Evolutionary conservation across 2,797 vertebrate species (phyloP).

Genomic region (Pseudomugil gertrudae): DNA sequence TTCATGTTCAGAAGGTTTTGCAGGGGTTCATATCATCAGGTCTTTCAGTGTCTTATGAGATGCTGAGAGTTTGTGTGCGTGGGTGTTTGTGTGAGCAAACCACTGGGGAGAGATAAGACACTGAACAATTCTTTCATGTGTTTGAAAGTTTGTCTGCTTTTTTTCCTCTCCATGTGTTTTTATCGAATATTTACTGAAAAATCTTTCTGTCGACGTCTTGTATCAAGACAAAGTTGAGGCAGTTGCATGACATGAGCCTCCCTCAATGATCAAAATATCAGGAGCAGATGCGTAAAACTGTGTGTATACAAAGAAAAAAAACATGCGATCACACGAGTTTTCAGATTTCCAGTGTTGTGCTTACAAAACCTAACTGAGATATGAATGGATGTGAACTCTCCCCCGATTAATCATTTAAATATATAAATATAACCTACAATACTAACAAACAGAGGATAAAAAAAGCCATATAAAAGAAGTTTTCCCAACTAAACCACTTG

Average conservation of each 20-base stretch:
- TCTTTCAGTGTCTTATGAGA: conserved; percentile 50
- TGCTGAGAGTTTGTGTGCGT: conserved; percentile 20
- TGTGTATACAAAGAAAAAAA: too few relatives aligned
- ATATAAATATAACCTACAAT: neutral
- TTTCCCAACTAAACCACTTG: neutral
- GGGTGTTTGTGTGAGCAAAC: conserved; percentile 26
- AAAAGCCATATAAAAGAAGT: neutral
- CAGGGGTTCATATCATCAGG: conserved; percentile 59
- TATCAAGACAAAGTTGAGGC: conserved; percentile 24
- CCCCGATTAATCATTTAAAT: too few relatives aligned
- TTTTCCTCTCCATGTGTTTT: conserved; percentile 20
- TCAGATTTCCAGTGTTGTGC: neutral
- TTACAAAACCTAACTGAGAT: neutral
- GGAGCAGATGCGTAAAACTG: neutral
- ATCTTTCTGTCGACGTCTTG: conserved; percentile 24
- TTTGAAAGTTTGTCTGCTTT: conserved; percentile 41
- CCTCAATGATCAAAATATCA: conserved; percentile 17
- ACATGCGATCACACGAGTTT: too few relatives aligned
- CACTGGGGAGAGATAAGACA: conserved; percentile 59
- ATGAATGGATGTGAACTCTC: neutral
- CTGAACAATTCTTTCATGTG: conserved; percentile 44
- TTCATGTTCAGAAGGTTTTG: conserved; percentile 64
- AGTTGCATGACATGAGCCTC: conserved; percentile 9
- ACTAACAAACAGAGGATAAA: neutral
- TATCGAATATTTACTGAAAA: conserved; percentile 38